A percentile compares a stretch with the other conserved stretches of the same genome.
Evolutionary conservation across 2,113 vertebrate species (phyloP).

Genomic region (Solenodon paradoxus): DNA sequence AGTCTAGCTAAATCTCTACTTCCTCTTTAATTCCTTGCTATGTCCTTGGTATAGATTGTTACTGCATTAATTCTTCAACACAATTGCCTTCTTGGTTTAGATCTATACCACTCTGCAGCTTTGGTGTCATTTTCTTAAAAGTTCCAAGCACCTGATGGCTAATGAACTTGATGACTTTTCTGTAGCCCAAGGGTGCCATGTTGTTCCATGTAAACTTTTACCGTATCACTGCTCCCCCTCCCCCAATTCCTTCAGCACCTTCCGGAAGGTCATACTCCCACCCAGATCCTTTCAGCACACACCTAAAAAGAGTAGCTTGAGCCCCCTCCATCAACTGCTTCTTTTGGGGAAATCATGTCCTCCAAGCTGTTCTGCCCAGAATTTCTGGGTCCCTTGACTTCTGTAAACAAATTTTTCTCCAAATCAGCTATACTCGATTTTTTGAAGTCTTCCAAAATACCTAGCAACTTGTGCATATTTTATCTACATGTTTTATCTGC

Average conservation of each 20-base stretch:
- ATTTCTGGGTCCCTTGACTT: not conserved
- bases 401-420: not conserved
- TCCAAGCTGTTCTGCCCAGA: not conserved
- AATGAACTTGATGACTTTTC: not conserved
- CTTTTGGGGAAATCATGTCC: not conserved
- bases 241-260: not conserved
- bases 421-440: not conserved
- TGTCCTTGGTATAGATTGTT: not conserved
- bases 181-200: accelerated
- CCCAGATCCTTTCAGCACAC: not conserved
- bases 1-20: not conserved
- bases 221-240: not conserved
- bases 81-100: not conserved
- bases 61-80: not conserved
- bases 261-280: not conserved
- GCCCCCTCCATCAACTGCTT: not conserved
- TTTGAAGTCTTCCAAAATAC: not conserved
- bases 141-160: not conserved
- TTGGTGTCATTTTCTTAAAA: not conserved
- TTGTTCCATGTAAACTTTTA: accelerated
- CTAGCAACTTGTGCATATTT: not conserved
- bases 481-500: not conserved
- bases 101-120: not conserved
- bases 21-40: not conserved
- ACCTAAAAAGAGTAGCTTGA: not conserved